Evolutionary conservation across 2,113 vertebrate species (phyloP).

Genomic region (Festucalex cinctus): DNA sequence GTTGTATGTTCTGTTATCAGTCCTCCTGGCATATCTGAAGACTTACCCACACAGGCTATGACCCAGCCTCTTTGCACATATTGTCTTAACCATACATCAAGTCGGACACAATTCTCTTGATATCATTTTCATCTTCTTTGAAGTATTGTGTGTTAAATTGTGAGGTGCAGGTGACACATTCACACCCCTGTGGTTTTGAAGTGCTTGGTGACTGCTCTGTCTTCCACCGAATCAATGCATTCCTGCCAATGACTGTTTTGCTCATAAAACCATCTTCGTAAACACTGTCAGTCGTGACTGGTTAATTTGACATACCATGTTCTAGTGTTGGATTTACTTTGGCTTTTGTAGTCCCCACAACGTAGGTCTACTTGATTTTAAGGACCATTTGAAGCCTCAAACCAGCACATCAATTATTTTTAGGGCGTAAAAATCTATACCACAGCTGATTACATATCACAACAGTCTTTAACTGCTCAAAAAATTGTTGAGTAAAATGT

Average conservation of each 20-base stretch:
- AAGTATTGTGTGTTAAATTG: conserved; percentile 12
- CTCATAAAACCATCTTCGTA: conserved; percentile 45
- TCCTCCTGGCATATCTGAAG: conserved; percentile 30
- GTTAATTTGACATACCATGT: conserved; percentile 31
- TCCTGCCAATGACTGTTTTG: conserved; percentile 48
- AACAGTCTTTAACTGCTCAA: conserved; percentile 44
- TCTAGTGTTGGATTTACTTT: conserved; percentile 10
- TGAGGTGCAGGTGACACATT: conserved; percentile 32
- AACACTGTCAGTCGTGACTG: conserved; percentile 45
- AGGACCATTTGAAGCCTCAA: conserved; percentile 29
- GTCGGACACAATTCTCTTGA: conserved; percentile 10
- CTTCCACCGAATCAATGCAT: conserved; percentile 39
- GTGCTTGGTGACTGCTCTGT: conserved; percentile 27
- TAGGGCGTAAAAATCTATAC: conserved; percentile 33
- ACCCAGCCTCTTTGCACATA: conserved; percentile 66
- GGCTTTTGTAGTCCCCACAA: conserved; percentile 36
- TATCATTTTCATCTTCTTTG: conserved; percentile 22
- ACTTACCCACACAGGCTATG: conserved; percentile 40
- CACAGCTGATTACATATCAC: conserved; percentile 55
- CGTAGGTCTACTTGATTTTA: conserved; percentile 23
- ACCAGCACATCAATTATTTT: conserved; percentile 61
- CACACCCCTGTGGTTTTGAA: conserved; percentile 10
- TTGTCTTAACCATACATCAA: conserved; percentile 35
- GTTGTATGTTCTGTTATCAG: conserved; percentile 48
- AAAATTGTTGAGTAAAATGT: conserved; percentile 52